Evolutionary conservation across 1,140 invertebrate genomes (phyloP), one percentile per base, ranked within the genome.

Genomic region (Agrilus planipennis): DNA sequence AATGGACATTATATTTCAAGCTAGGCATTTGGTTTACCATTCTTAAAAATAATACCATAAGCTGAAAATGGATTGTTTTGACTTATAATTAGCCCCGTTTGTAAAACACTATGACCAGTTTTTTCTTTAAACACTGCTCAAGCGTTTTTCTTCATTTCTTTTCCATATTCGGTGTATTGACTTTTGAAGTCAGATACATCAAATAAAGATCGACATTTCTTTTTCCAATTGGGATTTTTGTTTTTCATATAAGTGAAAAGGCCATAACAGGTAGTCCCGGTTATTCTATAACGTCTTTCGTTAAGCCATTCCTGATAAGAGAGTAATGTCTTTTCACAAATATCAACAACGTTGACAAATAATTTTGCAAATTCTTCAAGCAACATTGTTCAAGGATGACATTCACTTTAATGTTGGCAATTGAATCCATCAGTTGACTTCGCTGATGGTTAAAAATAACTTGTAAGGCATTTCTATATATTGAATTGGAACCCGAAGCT

Each of bases 201-300:
- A 23, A 38, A 38, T 11, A 12, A 38, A 11, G 12, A 23, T 18
- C 5, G 5, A 11, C 20, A 28, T 39, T 44, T 44, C n/a, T 21
- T 34, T 4, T 17, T 23, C 42, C 42, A 44, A 12, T 39, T 27
- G 18, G 10, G 12, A 27, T 34, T 34, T 10, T 25, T 17, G 29
- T n/a, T n/a, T n/a, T n/a, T n/a, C n/a, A n/a, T n/a, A n/a, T 44
- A 44, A 11, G 42, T 44, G 19, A 23, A 44, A 28, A 44, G 4
- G 9, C 25, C 27, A 44, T 44, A 44, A 16, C 23, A 38, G 3
- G 19, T 23, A 4, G 20, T 12, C 6, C 23, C 35, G 11, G 35
- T 38, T 23, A 38, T 17, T n/a, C 35, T 4, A 6, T 14, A 38
- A 11, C 17, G 10, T 16, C 35, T 38, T 38, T 6, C 20, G 11